Evolutionary conservation across 37 sponge, comb jelly and placozoan species (phyloP), one percentile per base, ranked within the genome.

Genomic region (Beroe ovata): DNA sequence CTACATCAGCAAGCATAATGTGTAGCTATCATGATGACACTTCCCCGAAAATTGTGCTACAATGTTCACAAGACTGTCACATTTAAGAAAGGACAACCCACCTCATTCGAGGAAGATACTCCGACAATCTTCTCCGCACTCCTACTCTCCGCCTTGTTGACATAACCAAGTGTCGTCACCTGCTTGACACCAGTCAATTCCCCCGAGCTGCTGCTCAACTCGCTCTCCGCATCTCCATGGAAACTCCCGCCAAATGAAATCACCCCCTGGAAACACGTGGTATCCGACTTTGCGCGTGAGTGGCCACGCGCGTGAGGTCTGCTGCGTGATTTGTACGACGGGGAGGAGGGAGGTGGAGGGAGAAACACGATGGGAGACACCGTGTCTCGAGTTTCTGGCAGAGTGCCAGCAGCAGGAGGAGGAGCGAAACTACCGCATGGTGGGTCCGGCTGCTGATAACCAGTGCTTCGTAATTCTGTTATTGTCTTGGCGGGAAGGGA

Each of bases 281-380:
- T 42, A 54, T 77, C 84, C 47, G 84, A 77, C 28, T 42, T 39
- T 18, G 84, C 54, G 22, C 84, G 84, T 32, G 54, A 42, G 54
- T 77, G 84, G 26, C 84, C 84, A 30, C 84, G 84, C 23, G n/a
- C 36, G 0, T 21, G 22, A 41, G 26, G n/a, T n/a, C n/a, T n/a
- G n/a, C n/a, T 29, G 22, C 14, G 54, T 11, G 54, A 1, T 26
- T 42, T 77, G 84, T 42, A 25, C 1, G 47, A 77, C 25, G 84
- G 84, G 1, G 84, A 77, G 23, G 84, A 30, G n/a, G 84, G 84
- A 3, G 84, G 84, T 1, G 84, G 84, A 16, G 84, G 84, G 4
- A 77, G 84, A 25, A 26, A 77, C 0, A 77, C 84, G 16, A 77
- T 30, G 26, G 42, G 23, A 41, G 84, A 77, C 54, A 47, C 54